Evolutionary conservation across 2,888 invertebrate species (phyloP), one percentile per base, ranked within the genome.

Genomic region (Ctena decussata): DNA sequence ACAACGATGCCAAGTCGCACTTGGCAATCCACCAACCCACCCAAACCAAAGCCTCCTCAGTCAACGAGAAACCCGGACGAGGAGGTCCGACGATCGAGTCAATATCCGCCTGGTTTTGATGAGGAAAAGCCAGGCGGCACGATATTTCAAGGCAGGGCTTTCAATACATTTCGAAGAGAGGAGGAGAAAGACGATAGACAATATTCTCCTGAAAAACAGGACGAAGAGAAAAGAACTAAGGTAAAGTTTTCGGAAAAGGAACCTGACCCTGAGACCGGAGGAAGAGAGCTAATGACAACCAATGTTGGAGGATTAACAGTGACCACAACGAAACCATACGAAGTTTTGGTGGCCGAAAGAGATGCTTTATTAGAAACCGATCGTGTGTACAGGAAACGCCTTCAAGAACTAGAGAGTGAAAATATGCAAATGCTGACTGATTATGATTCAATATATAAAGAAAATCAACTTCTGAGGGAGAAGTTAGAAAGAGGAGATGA

Each of bases 401-500:
- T 88, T n/a, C 77, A 84, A 24, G 80, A 84, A 44, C 49, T 86
- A 24, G 85, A 86, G 65, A 78, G 70, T n/a, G 85, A 88, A 57
- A 88, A 86, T 44, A 46, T 81, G 21, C 76, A 82, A 32, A 82
- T 88, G 32, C 69, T 88, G 2, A 72, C 85, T 18, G 88, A 88
- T 69, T 88, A 84, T 82, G 85, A 85, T 32, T 69, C 82, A 37
- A 49, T 88, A 0, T 88, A 85, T 53, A 88, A 88, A 46, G 88
- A 88, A 79, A 88, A 86, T 69, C 85, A 88, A 53, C 37, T 77
- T 27, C 78, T 88, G 0, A 32, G 88, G 57, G 85, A 88, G 49
- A 88, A 88, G 76, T 41, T 88, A 6, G 88, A 88, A 30, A 85
- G 84, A 74, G 88, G 88, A 8, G 84, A 85, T 46, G 88, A 88